phyloP scores from a whole-genome alignment of 2,888 invertebrate species.

The Gastracanthus pulcherrimus region DNA sequence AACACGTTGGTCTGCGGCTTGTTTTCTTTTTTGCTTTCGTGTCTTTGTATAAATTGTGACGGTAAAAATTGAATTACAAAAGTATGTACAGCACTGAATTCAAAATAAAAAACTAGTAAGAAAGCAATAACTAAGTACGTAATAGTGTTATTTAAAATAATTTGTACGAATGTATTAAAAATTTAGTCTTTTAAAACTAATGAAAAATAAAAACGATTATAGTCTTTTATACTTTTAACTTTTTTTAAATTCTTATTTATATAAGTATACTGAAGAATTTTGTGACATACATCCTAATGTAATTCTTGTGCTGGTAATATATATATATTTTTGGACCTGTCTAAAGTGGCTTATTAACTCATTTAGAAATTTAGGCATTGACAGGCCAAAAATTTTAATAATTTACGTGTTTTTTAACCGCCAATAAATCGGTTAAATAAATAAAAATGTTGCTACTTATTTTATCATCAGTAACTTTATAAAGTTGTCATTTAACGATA shows the following conservation, averaged over 20 bases:
- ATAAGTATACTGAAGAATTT: slow-evolving; percentile 1
- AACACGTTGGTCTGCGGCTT: slow-evolving; percentile 34
- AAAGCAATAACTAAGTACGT: neutral
- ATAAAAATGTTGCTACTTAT: too few relatives aligned
- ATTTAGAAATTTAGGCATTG: too few relatives aligned
- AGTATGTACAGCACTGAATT: slow-evolving; percentile 14
- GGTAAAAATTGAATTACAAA: slow-evolving; percentile 31
- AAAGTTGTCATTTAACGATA: too few relatives aligned
- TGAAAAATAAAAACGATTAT: neutral
- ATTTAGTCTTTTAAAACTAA: neutral
- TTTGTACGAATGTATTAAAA: too few relatives aligned
- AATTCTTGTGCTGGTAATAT: slow-evolving; percentile 23
- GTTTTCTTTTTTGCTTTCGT: slow-evolving; percentile 7
- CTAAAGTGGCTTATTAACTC: too few relatives aligned
- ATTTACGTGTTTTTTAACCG: too few relatives aligned
- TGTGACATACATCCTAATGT: slow-evolving; percentile 12
- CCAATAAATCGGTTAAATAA: too few relatives aligned
- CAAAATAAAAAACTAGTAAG: neutral
- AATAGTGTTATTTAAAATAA: neutral
- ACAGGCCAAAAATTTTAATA: too few relatives aligned
- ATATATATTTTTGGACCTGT: neutral
- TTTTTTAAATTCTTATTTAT: neutral
- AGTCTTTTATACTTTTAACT: neutral
- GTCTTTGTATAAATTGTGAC: slow-evolving; percentile 17
- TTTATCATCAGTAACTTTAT: too few relatives aligned